Percentiles rank a stretch among this genome's conserved stretches.
These are phyloP conservation scores for Myotis findleyi DNA, from an alignment of 2,797 vertebrate species.

Conservation along the genomic window DNA sequence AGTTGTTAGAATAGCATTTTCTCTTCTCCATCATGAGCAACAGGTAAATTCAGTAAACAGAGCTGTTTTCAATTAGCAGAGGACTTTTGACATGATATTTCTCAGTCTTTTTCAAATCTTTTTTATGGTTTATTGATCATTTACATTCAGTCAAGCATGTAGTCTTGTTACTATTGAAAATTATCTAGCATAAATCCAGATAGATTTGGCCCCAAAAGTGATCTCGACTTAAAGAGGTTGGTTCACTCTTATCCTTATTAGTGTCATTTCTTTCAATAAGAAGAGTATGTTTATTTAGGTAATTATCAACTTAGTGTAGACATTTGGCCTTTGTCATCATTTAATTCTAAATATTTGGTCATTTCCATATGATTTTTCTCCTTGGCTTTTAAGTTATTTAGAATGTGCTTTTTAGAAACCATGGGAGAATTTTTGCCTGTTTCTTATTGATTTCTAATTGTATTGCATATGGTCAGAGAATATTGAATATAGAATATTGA, in stretches of 20 bases:
- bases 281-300: not conserved
- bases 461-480: not conserved
- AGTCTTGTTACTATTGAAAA: not conserved
- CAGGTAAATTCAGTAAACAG: not conserved
- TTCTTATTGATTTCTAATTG: slow-evolving; percentile 23
- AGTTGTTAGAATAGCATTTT: not conserved
- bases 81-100: not conserved
- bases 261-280: not conserved
- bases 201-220: not conserved
- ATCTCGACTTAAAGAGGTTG: not conserved
- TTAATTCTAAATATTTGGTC: slow-evolving; percentile 35
- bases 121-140: not conserved
- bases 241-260: not conserved
- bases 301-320: not conserved
- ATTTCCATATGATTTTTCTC: slow-evolving; percentile 33
- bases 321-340: not conserved
- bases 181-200: not conserved
- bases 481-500: not conserved
- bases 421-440: not conserved
- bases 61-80: not conserved
- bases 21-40: slow-evolving; percentile 4
- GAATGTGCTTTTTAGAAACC: not conserved
- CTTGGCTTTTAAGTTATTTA: slow-evolving; percentile 8
- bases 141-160: not conserved
- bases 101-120: not conserved